phyloP scores from a whole-genome alignment of 2,888 invertebrate species.

The Danaus chrysippus region DNA sequence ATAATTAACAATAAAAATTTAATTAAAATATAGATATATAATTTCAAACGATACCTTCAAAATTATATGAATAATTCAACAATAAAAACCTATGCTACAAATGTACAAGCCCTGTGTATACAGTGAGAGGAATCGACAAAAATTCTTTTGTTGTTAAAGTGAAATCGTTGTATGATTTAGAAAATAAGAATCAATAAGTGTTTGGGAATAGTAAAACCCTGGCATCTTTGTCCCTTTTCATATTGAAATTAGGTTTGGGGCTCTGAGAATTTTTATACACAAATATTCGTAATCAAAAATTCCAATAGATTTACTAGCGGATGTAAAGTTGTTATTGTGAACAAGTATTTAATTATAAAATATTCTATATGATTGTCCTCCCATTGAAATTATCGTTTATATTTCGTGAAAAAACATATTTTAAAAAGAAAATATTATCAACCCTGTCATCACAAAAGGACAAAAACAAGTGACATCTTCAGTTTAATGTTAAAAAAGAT shows the following conservation, averaged over 20 bases:
- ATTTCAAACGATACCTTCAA: no score
- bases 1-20: no score
- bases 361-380: no score
- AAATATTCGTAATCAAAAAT: no score
- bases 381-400: background rate
- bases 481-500: background rate
- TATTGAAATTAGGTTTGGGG: background rate
- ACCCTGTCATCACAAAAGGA: no score
- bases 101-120: background rate
- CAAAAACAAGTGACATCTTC: background rate
- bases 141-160: background rate
- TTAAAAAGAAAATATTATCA: no score
- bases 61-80: slow-evolving; percentile 22
- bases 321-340: no score
- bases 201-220: background rate
- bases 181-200: background rate
- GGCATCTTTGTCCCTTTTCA: background rate
- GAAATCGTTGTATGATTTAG: slow-evolving; percentile 4
- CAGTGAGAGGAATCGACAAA: background rate
- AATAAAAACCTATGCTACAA: slow-evolving; percentile 3
- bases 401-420: background rate
- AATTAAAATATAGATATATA: no score
- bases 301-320: no score
- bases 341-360: no score
- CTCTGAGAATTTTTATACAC: background rate